Evolutionary conservation across 2,888 invertebrate species (phyloP), one percentile per base, ranked within the genome.

Genomic region (Polymixis lichenea): DNA sequence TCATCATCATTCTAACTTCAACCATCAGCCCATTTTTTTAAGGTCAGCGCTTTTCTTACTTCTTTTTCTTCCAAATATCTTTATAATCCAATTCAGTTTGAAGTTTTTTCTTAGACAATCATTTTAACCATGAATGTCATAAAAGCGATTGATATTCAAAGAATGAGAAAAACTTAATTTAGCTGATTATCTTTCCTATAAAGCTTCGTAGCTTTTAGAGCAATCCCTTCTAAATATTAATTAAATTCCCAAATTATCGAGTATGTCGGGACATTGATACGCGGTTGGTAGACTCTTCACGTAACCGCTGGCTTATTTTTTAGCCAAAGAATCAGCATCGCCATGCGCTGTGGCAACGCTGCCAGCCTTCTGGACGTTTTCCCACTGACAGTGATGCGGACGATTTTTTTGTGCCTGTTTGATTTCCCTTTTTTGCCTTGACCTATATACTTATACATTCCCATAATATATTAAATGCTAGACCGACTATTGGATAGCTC

Each of bases 401-500:
- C 1, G 1, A 43, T 43, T 46, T 11, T 46, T 46, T 46, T 46
- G 13, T 11, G 13, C 11, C 43, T 11, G 1, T 46, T 13, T 46
- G 43, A 46, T 46, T 46, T 11, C 9, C 13, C 9, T 11, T 46
- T 46, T 46, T 46, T 9, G 1, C 11, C 11, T 46, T 11, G 2
- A 38, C 38, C 38, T 38, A 46, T 46, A 1, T 46, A 46, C 43
- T 46, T 11, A 1, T 11, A 43, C 43, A 43, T 43, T 43, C 11
- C 43, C 43, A 13, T 43, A 56, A 56, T 43, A 15, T n/a, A 19
- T 46, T 64, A 15, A 32, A 46, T 8, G 53, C 46, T 49, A 25
- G 55, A 0, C 67, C 0, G 46, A 75, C 5, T 17, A 81, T 75
- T 4, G 46, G 32, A 9, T 32, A 67, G n/a, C 7, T 81, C 38